A percentile compares a stretch with the other conserved stretches of the same genome.
Evolutionary conservation across 2,797 vertebrate species (phyloP).

Genomic region (Dermochelys coriacea): DNA sequence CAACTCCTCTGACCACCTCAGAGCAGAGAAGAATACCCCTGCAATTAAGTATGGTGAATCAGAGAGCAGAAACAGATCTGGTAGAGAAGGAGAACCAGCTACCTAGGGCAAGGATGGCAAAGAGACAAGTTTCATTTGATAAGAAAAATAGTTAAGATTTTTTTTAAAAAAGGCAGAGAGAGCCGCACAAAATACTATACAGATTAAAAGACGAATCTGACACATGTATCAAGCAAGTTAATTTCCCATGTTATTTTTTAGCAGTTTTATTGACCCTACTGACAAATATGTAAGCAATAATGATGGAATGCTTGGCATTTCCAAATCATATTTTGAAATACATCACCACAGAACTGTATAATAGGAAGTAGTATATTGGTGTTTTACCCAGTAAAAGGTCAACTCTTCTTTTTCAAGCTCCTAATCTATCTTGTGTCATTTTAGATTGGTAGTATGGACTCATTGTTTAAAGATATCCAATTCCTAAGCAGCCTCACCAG

Average conservation of each 20-base stretch:
- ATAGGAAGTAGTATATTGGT: constrained; percentile 20
- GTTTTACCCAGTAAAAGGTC: constrained; percentile 66
- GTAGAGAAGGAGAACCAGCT: constrained; percentile 1
- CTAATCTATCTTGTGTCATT: constrained; percentile 61
- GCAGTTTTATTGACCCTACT: constrained; percentile 3
- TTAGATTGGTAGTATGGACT: constrained; percentile 2
- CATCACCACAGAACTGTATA: constrained; percentile 32
- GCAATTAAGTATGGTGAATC: not conserved
- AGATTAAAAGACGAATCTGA: not conserved
- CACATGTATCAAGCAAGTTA: constrained; percentile 17
- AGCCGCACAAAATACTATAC: not conserved
- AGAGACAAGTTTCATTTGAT: constrained; percentile 1
- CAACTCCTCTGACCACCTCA: too few species aligned
- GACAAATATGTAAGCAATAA: constrained; percentile 43
- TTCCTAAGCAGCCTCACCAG: not conserved
- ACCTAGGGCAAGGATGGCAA: not conserved
- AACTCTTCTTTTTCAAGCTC: constrained; percentile 54
- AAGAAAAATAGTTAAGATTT: not conserved
- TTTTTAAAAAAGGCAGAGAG: too few species aligned
- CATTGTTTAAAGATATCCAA: constrained; percentile 36
- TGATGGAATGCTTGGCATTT: constrained; percentile 60
- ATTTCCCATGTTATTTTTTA: constrained; percentile 29
- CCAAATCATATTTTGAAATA: constrained; percentile 61
- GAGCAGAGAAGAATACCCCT: not conserved
- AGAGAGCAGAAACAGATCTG: not conserved